Evolutionary conservation across 2,888 invertebrate species (phyloP).

Genomic region (Drepana falcataria): DNA sequence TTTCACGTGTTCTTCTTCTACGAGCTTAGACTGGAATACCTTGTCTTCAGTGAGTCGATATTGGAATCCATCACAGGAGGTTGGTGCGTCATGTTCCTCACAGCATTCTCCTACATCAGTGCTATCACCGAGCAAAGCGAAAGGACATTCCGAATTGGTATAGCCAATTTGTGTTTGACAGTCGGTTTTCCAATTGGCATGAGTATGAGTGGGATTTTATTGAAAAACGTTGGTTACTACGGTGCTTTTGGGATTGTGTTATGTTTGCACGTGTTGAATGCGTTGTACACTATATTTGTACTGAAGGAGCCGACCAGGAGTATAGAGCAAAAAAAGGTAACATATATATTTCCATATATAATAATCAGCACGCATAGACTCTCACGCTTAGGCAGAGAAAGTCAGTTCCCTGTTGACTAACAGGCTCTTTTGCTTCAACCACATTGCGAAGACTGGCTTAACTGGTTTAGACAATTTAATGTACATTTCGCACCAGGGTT

Average conservation of each 20-base stretch:
- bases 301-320: conserved; percentile 23
- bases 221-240: conserved; percentile 26
- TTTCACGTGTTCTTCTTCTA: conserved; percentile 85
- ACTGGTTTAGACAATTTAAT: too few relatives aligned
- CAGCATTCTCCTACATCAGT: conserved; percentile 27
- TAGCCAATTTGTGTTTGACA: conserved; percentile 28
- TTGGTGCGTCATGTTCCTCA: conserved; percentile 21
- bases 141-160: conserved; percentile 31
- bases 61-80: conserved; percentile 27
- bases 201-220: conserved; percentile 26
- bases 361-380: background rate
- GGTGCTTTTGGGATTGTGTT: conserved; percentile 24
- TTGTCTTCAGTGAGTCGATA: conserved; percentile 25
- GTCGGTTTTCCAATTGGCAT: conserved; percentile 31
- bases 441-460: too few relatives aligned
- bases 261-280: conserved; percentile 19
- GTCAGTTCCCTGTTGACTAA: too few relatives aligned
- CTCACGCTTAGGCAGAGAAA: too few relatives aligned
- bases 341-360: background rate
- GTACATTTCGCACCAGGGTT: too few relatives aligned
- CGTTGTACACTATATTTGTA: conserved; percentile 19
- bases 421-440: too few relatives aligned
- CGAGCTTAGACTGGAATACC: conserved; percentile 83
- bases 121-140: conserved; percentile 25
- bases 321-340: conserved; percentile 26